Base-by-base conservation (phyloP, 2,113 vertebrate species). In the Haplotaxodon microlepis region DNA sequence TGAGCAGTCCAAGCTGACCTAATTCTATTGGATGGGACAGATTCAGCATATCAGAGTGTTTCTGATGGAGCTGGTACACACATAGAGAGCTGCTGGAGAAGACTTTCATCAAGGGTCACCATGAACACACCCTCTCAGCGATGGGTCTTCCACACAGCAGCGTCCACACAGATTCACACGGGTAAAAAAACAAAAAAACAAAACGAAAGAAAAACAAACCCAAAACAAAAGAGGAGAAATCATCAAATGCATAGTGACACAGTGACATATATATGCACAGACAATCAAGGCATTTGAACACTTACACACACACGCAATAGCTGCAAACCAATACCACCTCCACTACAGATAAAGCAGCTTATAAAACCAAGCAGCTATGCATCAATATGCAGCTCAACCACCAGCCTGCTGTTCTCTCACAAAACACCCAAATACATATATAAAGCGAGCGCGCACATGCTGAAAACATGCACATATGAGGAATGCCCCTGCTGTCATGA, bases 261-360 rank as follows among this genome's bases (percentile, higher is more conserved):
- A 94, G 90, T 94, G 93, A 95, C 92, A 94, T 91, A 91, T 86
- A 93, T 93, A 84, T 57, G 53, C n/a, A 89, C 84, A 90, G 31
- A 84, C 87, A 71, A 87, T 71, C 84, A 29, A 87, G 36, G 40
- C 9, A 57, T 88, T 27, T 76, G 29, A 84, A 45, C 81, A 59
- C 79, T 87, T 11, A 29, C 14, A 76, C 71, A 76, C 24, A 73
- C 69, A 27, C 5, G 78, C 82, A 45, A 85, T 82, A 84, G 50
- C 87, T 79, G 85, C 87, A 84, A 66, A 82, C 63, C 88, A 91
- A 21, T 27, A 59, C 51, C 81, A 88, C 85, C 82, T 93, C 82
- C 84, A 76, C 76, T 36, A 84, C 36, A 86, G 73, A 91, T 87
- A 63, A 85, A 90, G 87, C 59, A 89, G 87, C 92, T 88, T 90